Evolutionary conservation across 1,140 invertebrate species (phyloP).

Genomic region (Triops cancriformis): DNA sequence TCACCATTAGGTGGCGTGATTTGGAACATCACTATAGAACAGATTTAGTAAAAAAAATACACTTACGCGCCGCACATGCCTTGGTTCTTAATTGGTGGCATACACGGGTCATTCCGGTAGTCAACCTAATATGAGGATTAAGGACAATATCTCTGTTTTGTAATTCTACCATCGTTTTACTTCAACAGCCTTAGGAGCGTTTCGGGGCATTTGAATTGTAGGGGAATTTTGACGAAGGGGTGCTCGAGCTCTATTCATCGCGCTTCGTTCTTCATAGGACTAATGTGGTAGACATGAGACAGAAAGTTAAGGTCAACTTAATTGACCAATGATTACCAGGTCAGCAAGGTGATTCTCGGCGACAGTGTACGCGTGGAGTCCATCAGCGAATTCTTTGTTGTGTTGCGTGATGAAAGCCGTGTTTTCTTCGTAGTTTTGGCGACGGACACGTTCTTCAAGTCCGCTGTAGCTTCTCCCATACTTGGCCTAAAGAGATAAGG

Average conservation of each 20-base stretch:
- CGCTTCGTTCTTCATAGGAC: not conserved
- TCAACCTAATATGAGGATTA: slow-evolving; percentile 1
- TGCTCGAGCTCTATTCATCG: not conserved
- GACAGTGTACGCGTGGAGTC: slow-evolving; percentile 50
- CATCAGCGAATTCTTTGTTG: slow-evolving; percentile 49
- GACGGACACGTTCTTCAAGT: slow-evolving; percentile 39
- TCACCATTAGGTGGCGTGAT: too few relatives aligned
- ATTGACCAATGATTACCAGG: slow-evolving; percentile 38
- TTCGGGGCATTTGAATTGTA: not conserved
- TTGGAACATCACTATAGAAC: too few relatives aligned
- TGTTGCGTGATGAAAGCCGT: slow-evolving; percentile 48
- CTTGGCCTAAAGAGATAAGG: slow-evolving; percentile 36
- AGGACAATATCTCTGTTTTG: not conserved
- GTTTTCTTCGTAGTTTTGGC: slow-evolving; percentile 50
- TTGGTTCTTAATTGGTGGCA: slow-evolving; percentile 27
- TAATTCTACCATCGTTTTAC: not conserved
- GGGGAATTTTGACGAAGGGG: not conserved
- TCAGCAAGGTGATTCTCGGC: slow-evolving; percentile 57
- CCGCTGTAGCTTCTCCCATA: slow-evolving; percentile 46
- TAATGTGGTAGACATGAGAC: not conserved
- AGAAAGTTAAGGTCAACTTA: not conserved
- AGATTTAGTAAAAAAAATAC: too few relatives aligned
- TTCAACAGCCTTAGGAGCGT: not conserved
- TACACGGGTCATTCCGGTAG: slow-evolving; percentile 13
- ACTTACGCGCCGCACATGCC: slow-evolving; percentile 21